Conservation (phyloP, 2,888 invertebrate species). For the Diarsia dahlii region DNA sequence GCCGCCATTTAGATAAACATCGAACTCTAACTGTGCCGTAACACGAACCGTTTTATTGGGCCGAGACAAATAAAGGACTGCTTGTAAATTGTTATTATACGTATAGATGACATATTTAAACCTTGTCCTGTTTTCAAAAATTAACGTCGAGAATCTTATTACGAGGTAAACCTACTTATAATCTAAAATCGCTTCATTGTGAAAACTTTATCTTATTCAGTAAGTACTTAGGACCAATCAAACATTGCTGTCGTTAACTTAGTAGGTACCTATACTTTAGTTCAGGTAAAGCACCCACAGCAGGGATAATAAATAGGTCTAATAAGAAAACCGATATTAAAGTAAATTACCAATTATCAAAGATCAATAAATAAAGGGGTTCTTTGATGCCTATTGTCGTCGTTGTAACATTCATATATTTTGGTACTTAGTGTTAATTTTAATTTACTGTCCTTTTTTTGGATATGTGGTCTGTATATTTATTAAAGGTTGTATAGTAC, state of each 20-base stretch:
- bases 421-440: not conserved
- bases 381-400: not conserved
- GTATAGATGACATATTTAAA: conserved; percentile 44
- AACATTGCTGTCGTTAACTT: too few relatives aligned
- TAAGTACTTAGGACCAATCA: not conserved
- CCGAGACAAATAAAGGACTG: conserved; percentile 79
- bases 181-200: not conserved
- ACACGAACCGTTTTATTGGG: conserved; percentile 85
- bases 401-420: not conserved
- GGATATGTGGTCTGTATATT: not conserved
- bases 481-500: not conserved
- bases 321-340: conserved; percentile 18
- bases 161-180: not conserved
- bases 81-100: conserved; percentile 68
- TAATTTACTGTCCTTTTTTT: not conserved
- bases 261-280: too few relatives aligned
- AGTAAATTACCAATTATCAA: conserved; percentile 18
- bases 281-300: not conserved
- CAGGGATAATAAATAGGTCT: not conserved
- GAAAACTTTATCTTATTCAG: not conserved
- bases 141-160: conserved; percentile 17
- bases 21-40: conserved; percentile 83
- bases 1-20: conserved; percentile 86
- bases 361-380: too few relatives aligned
- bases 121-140: conserved; percentile 24